Base-by-base conservation (phyloP, 1,140 invertebrate species). In the Ruditapes philippinarum region DNA sequence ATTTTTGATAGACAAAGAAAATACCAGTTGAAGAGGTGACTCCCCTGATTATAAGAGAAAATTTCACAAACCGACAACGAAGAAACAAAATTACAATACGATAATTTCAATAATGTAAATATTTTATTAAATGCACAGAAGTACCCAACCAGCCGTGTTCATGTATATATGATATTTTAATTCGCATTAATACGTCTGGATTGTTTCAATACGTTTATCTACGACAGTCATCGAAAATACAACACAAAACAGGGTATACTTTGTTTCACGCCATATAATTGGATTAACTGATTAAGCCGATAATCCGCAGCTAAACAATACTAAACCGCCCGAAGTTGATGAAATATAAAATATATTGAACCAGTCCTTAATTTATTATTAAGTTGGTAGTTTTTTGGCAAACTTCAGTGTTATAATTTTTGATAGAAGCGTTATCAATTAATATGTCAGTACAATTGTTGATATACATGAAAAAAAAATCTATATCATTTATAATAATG, bases 281-380 rank as follows among this genome's bases (percentile, higher is more conserved):
- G 82, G 68, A 84, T 84, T 84, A 83, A 84, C 82, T 28, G 82
- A 84, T 84, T 84, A 84, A 74, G 25, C 25, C 65, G 65, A 70
- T 70, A 38, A 70, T 38, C 65, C 65, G 38, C 31, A 31, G 1
- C 33, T 11, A 70, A 70, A 70, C 65, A 70, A 70, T 70, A 70
- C 33, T 1, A 1, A 70, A 5, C 38, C 12, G 36, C n/a, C 14
- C 65, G 28, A 40, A 17, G 65, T 70, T 38, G 65, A 70, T 70
- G 65, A 70, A 70, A 70, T 9, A 70, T 70, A 70, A 17, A 38
- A 38, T 5, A 70, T 14, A 70, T 36, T 33, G 11, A 38, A 70
- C 36, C n/a, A 70, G 14, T 70, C 33, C 38, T 70, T 28, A 36
- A 70, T 38, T 65, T 65, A 40, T 38, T 45, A 19, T 70, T 31